phyloP scores from a whole-genome alignment of 2,113 vertebrate genomes.

The Phalacrocorax carbo region DNA sequence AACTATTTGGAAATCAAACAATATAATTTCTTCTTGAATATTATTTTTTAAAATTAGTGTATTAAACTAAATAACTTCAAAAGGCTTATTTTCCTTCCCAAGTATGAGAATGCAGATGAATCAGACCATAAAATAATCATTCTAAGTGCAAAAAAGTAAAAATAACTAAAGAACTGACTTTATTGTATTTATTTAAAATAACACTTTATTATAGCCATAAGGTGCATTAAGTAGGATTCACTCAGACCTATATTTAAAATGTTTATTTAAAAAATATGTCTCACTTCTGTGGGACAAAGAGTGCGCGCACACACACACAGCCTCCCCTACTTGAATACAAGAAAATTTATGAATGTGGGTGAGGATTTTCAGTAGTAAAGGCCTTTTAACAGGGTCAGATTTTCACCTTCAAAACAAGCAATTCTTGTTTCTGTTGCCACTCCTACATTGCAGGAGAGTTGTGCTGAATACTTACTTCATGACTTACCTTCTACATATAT shows the following conservation, averaged over 20 bases:
- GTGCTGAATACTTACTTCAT: background rate
- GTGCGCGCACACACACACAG: background rate
- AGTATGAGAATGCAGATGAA: background rate
- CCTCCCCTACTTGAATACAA: background rate
- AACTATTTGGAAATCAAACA: background rate
- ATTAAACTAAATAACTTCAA: background rate
- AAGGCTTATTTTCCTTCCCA: background rate
- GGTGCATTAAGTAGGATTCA: background rate
- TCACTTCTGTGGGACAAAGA: background rate
- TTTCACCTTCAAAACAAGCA: background rate
- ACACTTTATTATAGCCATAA: background rate
- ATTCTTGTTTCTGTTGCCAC: background rate
- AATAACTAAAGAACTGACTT: background rate
- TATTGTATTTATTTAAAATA: background rate
- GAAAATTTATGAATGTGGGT: background rate
- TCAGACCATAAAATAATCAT: background rate
- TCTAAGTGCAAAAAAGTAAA: slow-evolving; percentile 15
- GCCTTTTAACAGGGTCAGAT: background rate
- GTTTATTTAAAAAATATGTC: background rate
- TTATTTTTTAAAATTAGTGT: slow-evolving; percentile 26
- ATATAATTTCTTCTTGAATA: background rate
- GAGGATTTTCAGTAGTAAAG: background rate
- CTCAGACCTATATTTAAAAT: background rate
- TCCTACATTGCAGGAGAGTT: background rate
- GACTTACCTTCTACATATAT: background rate